Conservation (phyloP, 2,113 vertebrate genomes). For the Callipepla californica region DNA sequence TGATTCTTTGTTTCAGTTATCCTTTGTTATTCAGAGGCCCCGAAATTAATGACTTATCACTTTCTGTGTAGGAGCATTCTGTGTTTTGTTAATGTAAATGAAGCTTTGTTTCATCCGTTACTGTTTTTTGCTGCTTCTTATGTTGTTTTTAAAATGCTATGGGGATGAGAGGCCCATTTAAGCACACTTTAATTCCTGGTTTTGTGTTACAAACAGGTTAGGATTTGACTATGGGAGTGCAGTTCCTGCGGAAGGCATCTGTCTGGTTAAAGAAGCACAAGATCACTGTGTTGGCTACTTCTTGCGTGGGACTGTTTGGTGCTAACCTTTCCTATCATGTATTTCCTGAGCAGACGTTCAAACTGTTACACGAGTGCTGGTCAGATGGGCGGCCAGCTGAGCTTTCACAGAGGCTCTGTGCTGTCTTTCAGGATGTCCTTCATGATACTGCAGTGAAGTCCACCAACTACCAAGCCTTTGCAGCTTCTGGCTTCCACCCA, state of each 20-base stretch:
- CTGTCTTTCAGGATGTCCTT: slow-evolving; percentile 85
- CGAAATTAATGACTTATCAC: background rate
- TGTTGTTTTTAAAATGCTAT: background rate
- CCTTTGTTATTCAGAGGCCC: background rate
- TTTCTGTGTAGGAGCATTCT: background rate
- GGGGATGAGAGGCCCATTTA: background rate
- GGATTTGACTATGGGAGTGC: slow-evolving; percentile 78
- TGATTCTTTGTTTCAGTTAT: background rate
- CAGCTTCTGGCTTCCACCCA: slow-evolving; percentile 89
- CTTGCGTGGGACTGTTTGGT: slow-evolving; percentile 87
- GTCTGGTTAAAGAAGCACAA: slow-evolving; percentile 85
- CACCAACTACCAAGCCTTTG: slow-evolving; percentile 81
- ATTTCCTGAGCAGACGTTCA: slow-evolving; percentile 82
- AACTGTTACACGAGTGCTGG: slow-evolving; percentile 89
- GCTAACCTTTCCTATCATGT: slow-evolving; percentile 86
- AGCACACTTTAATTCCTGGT: slow-evolving; percentile 42
- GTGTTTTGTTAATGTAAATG: background rate
- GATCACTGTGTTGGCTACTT: slow-evolving; percentile 78
- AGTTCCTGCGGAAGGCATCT: slow-evolving; percentile 74
- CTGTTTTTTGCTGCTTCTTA: background rate
- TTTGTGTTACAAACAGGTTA: slow-evolving; percentile 56
- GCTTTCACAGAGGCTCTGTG: slow-evolving; percentile 75
- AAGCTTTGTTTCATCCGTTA: background rate
- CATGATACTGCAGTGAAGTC: slow-evolving; percentile 77
- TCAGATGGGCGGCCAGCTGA: slow-evolving; percentile 79